Base-by-base conservation (phyloP, 2,113 vertebrate species). In the Laticauda colubrina region DNA sequence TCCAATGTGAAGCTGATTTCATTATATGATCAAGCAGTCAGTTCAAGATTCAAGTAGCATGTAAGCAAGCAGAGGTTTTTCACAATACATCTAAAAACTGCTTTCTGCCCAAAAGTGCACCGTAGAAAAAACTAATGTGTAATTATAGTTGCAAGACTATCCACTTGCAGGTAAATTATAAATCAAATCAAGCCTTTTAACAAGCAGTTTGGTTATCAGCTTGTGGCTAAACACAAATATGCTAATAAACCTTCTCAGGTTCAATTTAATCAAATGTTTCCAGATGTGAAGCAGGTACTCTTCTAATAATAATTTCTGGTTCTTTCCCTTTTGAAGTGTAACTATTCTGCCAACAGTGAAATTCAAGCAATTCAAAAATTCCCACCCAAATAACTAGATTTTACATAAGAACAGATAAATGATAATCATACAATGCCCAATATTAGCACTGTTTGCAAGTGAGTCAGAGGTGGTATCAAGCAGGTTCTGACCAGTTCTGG, bases 131-230 rank as follows among this genome's bases (percentile, higher is more conserved):
- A 88, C 0, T 89, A 89, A 1, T 20, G 5, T 48, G 5, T 43
- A 26, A 89, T 93, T 95, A 34, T 90, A 90, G 93, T 93, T 91
- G 54, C 51, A 45, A 94, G 92, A 45, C 81, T 95, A 94, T n/a
- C 2, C 56, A 90, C 20, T 54, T 90, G 5, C n/a, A 90, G 0
- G 87, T 51, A 90, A 93, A 91, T 92, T 26, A 24, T 43, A 94
- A 59, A 45, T 54, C 24, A 90, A 91, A 93, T 18, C 87, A 69
- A 92, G n/a, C 75, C 24, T 86, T 48, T 87, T 88, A 90, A 92
- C 24, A 94, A 94, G 1, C 5, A 88, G 85, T 5, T 23, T 18
- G 34, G 90, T 88, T 87, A 89, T 4, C 11, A 85, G 92, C 91
- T 87, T 64, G 53, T 48, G 29, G 81, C 51, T 18, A 93, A 92